Evolutionary conservation across 2,888 invertebrate genomes (phyloP).

Genomic region (Drosophila atripex): DNA sequence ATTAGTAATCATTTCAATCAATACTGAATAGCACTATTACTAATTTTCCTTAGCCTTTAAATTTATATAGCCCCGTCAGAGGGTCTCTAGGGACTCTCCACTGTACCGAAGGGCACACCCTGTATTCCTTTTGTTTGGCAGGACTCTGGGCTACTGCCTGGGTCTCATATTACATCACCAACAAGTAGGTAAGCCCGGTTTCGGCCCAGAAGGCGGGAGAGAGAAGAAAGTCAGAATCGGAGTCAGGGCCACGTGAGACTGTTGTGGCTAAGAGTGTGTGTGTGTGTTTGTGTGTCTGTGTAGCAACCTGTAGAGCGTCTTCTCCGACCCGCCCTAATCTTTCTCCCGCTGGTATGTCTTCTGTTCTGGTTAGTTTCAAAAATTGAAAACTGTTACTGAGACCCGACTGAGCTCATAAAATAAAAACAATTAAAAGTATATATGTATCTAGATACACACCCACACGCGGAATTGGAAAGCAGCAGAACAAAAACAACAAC

Average conservation of each 20-base stretch:
- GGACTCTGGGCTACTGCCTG: conserved; percentile 21
- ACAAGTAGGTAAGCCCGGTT: conserved; percentile 25
- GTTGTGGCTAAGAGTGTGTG: background rate
- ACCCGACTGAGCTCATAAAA: conserved; percentile 23
- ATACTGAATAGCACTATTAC: background rate
- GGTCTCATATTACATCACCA: conserved; percentile 45
- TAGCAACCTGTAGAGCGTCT: conserved; percentile 40
- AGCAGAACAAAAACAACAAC: conserved; percentile 34
- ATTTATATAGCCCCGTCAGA: no score
- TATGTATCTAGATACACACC: conserved; percentile 29
- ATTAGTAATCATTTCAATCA: background rate
- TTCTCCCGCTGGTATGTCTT: background rate
- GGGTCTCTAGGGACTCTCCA: background rate
- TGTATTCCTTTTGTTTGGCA: conserved; percentile 27
- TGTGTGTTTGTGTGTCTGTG: background rate
- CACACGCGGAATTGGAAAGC: conserved; percentile 44
- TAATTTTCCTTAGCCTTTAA: no score
- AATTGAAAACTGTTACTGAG: conserved; percentile 15
- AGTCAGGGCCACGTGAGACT: conserved; percentile 27
- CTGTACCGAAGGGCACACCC: conserved; percentile 25
- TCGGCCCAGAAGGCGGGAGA: conserved; percentile 8
- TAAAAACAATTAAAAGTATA: conserved; percentile 32
- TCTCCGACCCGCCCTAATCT: conserved; percentile 24
- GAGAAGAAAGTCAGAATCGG: conserved; percentile 15
- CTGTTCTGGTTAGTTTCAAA: background rate